phyloP scores from a whole-genome alignment of 2,888 invertebrate genomes.

The Lasioglossum morio region DNA sequence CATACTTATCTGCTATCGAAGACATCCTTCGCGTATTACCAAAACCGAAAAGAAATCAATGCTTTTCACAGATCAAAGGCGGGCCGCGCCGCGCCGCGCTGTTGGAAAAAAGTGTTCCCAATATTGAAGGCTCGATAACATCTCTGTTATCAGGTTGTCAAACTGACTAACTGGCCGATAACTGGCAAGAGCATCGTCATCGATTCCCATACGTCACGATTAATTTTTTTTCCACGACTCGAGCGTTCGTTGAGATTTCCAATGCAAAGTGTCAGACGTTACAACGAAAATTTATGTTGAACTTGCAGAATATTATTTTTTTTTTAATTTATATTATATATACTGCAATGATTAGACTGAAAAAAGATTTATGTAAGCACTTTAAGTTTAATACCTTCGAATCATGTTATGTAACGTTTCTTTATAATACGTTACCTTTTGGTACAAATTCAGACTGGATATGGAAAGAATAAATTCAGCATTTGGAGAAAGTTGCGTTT shows the following conservation, averaged over 20 bases:
- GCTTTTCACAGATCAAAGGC: constrained; percentile 65
- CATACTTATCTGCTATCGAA: constrained; percentile 62
- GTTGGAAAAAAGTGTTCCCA: constrained; percentile 41
- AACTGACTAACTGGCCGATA: constrained; percentile 63
- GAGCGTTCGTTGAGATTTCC: not conserved
- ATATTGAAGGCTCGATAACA: constrained; percentile 59
- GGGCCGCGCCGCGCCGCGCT: constrained; percentile 59
- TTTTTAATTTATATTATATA: no score
- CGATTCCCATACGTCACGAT: constrained; percentile 35
- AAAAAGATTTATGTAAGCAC: not conserved
- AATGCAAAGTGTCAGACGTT: not conserved
- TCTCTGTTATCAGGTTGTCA: constrained; percentile 55
- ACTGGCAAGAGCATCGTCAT: constrained; percentile 48
- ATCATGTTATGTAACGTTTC: not conserved
- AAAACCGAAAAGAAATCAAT: constrained; percentile 63
- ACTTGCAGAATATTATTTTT: not conserved
- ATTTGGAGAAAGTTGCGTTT: constrained; percentile 9
- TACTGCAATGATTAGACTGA: no score
- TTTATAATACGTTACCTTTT: not conserved
- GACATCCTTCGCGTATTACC: constrained; percentile 53
- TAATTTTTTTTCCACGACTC: constrained; percentile 17
- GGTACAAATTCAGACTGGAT: not conserved
- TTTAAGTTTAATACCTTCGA: not conserved
- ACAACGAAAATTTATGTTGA: not conserved
- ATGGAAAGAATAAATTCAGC: not conserved